Conservation (phyloP, 2,113 vertebrate species). For the Halcyon malimbica region DNA sequence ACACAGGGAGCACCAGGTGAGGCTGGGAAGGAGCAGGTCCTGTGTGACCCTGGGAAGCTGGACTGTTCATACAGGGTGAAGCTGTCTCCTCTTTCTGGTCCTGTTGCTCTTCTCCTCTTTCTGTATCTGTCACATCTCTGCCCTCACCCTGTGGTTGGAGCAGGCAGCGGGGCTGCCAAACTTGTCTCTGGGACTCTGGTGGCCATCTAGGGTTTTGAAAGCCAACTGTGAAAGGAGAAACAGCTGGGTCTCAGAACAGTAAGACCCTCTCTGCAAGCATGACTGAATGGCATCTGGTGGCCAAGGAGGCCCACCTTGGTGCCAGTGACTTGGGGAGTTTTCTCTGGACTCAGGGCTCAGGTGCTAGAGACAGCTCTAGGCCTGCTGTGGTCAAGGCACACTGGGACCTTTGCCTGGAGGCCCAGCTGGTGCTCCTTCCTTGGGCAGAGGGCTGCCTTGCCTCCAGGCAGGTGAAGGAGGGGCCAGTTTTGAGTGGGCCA, state of each 20-base stretch:
- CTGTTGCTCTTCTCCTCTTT: neutral
- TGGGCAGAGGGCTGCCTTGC: neutral
- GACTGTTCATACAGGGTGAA: neutral
- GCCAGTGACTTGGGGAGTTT: neutral
- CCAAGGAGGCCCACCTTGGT: neutral
- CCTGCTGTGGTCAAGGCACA: neutral
- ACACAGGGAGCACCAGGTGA: neutral
- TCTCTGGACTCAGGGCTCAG: neutral
- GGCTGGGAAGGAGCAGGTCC: neutral
- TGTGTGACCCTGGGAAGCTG: neutral
- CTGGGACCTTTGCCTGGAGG: neutral
- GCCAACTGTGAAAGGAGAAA: too few species aligned
- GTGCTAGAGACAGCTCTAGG: neutral
- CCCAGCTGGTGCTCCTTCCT: neutral
- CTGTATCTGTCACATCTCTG: rapidly evolving
- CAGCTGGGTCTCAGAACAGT: neutral
- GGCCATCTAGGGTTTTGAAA: neutral
- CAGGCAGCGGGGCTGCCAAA: neutral
- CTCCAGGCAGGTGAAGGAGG: neutral
- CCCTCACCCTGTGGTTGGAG: neutral
- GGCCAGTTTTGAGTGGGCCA: neutral
- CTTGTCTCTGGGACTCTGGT: neutral
- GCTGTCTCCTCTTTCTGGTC: neutral
- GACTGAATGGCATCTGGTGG: neutral
- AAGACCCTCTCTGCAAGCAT: neutral